Evolutionary conservation across 2,113 vertebrate genomes (phyloP).

Genomic region (Chionis minor): DNA sequence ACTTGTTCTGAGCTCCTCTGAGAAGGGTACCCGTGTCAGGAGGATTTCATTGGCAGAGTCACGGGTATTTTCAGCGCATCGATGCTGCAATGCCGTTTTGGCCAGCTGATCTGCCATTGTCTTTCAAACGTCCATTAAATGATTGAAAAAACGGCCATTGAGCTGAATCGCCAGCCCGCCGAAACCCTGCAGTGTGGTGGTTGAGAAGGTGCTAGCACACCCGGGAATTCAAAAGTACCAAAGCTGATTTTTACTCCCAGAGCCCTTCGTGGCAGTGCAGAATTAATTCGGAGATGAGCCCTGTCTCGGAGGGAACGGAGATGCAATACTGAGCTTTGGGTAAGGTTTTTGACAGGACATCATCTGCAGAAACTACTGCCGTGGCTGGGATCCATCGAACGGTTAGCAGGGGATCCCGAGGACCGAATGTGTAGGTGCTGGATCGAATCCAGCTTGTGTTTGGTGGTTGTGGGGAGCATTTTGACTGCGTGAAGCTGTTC

Average conservation of each 20-base stretch:
- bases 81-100: not conserved
- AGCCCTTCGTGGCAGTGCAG: not conserved
- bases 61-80: not conserved
- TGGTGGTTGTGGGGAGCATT: not conserved
- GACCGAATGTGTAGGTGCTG: not conserved
- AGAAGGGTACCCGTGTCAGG: not conserved
- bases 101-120: not conserved
- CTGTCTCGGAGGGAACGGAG: not conserved
- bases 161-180: not conserved
- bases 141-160: not conserved
- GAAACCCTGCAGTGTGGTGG: not conserved
- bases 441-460: not conserved
- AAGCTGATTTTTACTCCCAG: not conserved
- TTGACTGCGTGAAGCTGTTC: not conserved
- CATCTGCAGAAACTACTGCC: not conserved
- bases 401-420: too few species aligned
- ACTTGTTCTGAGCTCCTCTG: not conserved
- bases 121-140: not conserved
- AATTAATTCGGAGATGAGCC: not conserved
- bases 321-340: rapidly evolving
- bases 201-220: not conserved
- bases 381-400: not conserved
- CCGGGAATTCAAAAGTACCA: not conserved
- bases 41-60: not conserved
- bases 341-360: not conserved